phyloP scores from a whole-genome alignment of 2,888 invertebrate species.

The Mantis religiosa region DNA sequence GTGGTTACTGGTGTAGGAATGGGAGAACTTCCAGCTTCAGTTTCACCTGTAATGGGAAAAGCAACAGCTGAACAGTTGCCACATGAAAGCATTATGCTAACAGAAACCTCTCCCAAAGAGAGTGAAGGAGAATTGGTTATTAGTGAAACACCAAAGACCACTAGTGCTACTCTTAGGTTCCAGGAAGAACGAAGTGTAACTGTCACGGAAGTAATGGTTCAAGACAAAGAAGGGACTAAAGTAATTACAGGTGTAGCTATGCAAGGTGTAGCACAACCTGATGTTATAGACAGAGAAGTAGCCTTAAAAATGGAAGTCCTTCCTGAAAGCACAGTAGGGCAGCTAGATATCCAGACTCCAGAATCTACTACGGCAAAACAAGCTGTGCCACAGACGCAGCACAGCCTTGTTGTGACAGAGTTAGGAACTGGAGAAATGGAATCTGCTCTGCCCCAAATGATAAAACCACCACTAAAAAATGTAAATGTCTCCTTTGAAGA shows the following conservation, averaged over 20 bases:
- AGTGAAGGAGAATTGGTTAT: slow-evolving; percentile 37
- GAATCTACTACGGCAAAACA: slow-evolving; percentile 38
- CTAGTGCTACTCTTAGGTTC: slow-evolving; percentile 36
- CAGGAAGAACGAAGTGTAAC: slow-evolving; percentile 40
- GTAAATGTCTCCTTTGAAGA: slow-evolving; percentile 42
- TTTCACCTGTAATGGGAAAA: slow-evolving; percentile 31
- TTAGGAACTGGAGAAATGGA: slow-evolving; percentile 48
- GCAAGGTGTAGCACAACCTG: slow-evolving; percentile 46
- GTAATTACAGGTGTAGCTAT: slow-evolving; percentile 45
- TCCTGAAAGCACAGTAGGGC: slow-evolving; percentile 35
- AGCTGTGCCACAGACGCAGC: slow-evolving; percentile 41
- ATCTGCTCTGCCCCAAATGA: slow-evolving; percentile 43
- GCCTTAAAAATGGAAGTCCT: slow-evolving; percentile 45
- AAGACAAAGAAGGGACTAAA: slow-evolving; percentile 38
- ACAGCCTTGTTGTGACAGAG: slow-evolving; percentile 51
- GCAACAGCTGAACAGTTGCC: slow-evolving; percentile 39
- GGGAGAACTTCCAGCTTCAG: slow-evolving; percentile 26
- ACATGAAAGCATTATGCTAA: slow-evolving; percentile 38
- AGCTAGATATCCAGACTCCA: slow-evolving; percentile 36
- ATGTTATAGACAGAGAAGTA: slow-evolving; percentile 46
- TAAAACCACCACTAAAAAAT: slow-evolving; percentile 46
- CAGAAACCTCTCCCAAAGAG: slow-evolving; percentile 39
- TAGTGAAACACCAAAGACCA: slow-evolving; percentile 33
- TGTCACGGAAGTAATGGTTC: slow-evolving; percentile 39
- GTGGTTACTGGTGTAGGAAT: slow-evolving; percentile 31